phyloP scores from a whole-genome alignment of 2,888 invertebrate species.

The Pinctada fucata region DNA sequence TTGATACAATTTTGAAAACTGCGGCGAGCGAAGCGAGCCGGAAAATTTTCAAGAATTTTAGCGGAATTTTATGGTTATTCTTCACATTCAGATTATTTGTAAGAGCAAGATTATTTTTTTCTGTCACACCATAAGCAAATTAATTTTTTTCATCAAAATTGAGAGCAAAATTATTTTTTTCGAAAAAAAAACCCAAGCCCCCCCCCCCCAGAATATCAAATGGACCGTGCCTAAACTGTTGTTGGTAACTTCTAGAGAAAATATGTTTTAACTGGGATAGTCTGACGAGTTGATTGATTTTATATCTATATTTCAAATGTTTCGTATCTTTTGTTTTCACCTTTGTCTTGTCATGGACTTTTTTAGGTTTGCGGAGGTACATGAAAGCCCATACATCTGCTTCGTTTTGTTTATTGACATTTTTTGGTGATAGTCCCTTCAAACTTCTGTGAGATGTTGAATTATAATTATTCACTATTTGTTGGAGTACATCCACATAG shows the following conservation, averaged over 20 bases:
- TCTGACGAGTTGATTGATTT: slow-evolving; percentile 18
- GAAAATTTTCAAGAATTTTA: too few relatives aligned
- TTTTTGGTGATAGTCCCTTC: slow-evolving; percentile 13
- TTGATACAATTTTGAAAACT: too few relatives aligned
- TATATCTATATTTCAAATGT: slow-evolving; percentile 20
- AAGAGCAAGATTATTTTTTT: too few relatives aligned
- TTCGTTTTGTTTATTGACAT: slow-evolving; percentile 1
- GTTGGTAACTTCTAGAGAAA: slow-evolving; percentile 20
- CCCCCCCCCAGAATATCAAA: too few relatives aligned
- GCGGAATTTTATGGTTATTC: too few relatives aligned
- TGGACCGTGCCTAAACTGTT: slow-evolving; percentile 2
- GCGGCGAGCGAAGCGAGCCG: too few relatives aligned
- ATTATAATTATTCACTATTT: slow-evolving; percentile 11
- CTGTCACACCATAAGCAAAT: too few relatives aligned
- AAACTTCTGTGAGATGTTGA: neutral
- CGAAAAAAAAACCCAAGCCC: too few relatives aligned
- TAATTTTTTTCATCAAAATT: too few relatives aligned
- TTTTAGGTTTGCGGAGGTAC: neutral
- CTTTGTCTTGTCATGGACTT: neutral
- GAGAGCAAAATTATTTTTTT: too few relatives aligned
- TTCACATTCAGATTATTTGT: too few relatives aligned
- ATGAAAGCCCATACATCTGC: neutral
- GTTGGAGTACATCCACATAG: slow-evolving; percentile 6
- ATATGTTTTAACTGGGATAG: slow-evolving; percentile 19
- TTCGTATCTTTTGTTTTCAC: neutral